phyloP scores from a whole-genome alignment of 2,797 vertebrate species.

The Squalus acanthias region DNA sequence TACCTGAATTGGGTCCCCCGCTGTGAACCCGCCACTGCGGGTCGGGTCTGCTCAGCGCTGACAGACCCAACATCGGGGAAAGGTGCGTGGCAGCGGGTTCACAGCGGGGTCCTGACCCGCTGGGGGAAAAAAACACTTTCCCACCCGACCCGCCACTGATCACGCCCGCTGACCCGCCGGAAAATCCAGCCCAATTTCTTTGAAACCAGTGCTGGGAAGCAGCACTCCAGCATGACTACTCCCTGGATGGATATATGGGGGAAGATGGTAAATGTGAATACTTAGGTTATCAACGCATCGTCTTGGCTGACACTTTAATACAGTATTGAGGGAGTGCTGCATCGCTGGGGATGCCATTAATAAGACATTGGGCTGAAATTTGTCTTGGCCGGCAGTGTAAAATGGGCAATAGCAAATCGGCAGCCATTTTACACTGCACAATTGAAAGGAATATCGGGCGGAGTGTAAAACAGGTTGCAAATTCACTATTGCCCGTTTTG shows the following conservation, averaged over 20 bases:
- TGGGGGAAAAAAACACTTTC: too few relatives aligned
- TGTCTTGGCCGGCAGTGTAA: background rate
- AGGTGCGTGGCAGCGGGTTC: too few relatives aligned
- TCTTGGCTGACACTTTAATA: background rate
- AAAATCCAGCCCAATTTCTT: too few relatives aligned
- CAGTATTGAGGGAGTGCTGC: background rate
- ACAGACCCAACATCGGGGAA: too few relatives aligned
- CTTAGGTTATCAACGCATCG: background rate
- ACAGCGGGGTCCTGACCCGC: too few relatives aligned
- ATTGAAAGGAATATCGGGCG: background rate
- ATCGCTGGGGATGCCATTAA: background rate
- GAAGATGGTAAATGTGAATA: background rate
- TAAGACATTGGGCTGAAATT: background rate
- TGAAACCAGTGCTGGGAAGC: background rate
- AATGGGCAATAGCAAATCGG: background rate
- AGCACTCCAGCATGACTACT: background rate
- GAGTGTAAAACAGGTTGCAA: background rate
- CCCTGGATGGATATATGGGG: background rate
- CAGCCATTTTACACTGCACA: background rate
- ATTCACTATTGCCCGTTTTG: background rate
- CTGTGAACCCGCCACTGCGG: too few relatives aligned
- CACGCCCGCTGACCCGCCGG: too few relatives aligned
- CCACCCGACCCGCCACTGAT: too few relatives aligned
- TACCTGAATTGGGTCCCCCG: too few relatives aligned
- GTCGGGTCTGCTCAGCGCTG: too few relatives aligned